Evolutionary conservation across 1,140 invertebrate species (phyloP), one percentile per base, ranked within the genome.

Genomic region (Nixonia krombeini): DNA sequence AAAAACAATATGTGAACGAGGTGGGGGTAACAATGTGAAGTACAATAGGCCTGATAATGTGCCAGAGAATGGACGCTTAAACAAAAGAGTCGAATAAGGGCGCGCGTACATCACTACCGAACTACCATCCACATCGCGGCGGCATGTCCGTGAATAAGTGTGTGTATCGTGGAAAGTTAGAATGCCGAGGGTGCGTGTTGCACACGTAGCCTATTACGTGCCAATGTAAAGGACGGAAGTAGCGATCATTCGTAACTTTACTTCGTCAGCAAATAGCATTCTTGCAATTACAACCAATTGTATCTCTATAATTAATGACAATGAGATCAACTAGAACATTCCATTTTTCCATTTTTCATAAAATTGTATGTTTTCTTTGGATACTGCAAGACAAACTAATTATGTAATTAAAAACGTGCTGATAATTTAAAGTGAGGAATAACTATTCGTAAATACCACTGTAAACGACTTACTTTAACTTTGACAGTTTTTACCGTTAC

Each of bases 41-140:
- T 81, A 85, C 83, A 85, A 85, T 84, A 83, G 82, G 82, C 82
- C 82, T 82, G 83, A 85, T 84, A 85, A 85, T 84, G 82, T 79
- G 79, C 80, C 74, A 76, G 81, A 83, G 82, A 84, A 84, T 83
- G 81, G 80, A 82, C 75, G 81, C 78, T 76, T 84, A 85, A 79
- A 84, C 81, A 85, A 82, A 85, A 84, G 82, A 83, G 80, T 80
- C 75, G 74, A 83, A 81, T 81, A 82, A 81, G 77, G 76, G 79
- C 76, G 74, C 67, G 73, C 72, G 70, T 68, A 64, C 76, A 78
- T 72, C 63, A 41, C 75, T 76, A 78, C 66, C 66, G 66, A 70
- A 72, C 72, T 62, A 65, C 72, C 72, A 76, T 58, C 72, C 66
- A 73, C 70, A 65, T 74, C 72, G 58, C 62, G 42, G 33, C 52